Evolutionary conservation across 2,888 invertebrate species (phyloP), one percentile per base, ranked within the genome.

Genomic region (Drosophila subquinaria): DNA sequence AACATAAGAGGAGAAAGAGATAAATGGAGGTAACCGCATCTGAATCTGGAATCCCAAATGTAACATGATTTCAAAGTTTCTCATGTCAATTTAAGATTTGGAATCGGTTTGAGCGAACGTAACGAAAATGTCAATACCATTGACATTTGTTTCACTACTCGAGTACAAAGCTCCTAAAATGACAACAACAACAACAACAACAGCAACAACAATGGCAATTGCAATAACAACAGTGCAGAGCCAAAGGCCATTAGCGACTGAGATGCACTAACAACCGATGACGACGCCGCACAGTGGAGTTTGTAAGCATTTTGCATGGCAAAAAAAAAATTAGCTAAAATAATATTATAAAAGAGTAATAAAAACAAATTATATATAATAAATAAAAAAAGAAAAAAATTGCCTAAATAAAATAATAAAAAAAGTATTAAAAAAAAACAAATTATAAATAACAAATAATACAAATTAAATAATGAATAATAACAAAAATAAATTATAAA

Each of bases 41-140:
- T 33, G 51, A 42, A 51, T 59, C 65, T 66, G 64, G 64, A 52
- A 62, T 51, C 62, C 55, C 56, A 69, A 75, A 79, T 68, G 70
- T 77, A 79, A 82, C 79, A 69, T 79, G 81, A 87, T 82, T 78
- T 76, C 72, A 74, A 62, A 72, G 75, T 68, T 88, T 88, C 89
- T 81, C 88, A 88, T 88, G 88, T 86, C 88, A 88, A 84, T 88
- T 78, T 75, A 59, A 75, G 76, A 82, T 79, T 77, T 69, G 67
- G 73, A 75, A 83, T 74, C 76, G 45, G 57, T 76, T 64, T 64
- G 50, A 64, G 65, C 56, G 56, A 77, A 77, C 77, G 77, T 76
- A 80, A 77, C 82, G 70, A 79, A 85, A 81, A 88, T 87, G 88
- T 89, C 88, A 89, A 89, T 82, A 89, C 69, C 89, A 81, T 84